These are phyloP conservation scores for Dexiosoma caninum DNA, from an alignment of 2,888 invertebrate genomes.

Conservation along the genomic window DNA sequence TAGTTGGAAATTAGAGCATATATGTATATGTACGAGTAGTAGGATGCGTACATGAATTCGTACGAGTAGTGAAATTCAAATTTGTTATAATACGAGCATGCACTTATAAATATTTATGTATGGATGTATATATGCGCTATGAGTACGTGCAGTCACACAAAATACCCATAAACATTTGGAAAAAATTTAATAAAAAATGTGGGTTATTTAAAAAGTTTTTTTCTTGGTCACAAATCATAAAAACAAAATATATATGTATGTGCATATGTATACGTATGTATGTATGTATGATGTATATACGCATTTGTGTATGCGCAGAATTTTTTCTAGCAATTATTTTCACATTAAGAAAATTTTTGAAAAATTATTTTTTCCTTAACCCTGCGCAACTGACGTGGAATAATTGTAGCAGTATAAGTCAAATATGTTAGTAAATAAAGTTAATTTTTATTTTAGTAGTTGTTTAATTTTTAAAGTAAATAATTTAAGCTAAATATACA, in stretches of 20 bases:
- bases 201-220: constrained; percentile 18
- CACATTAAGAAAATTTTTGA: too few relatives aligned
- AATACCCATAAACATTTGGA: not conserved
- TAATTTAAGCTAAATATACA: too few relatives aligned
- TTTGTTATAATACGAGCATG: constrained; percentile 16
- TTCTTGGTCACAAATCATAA: constrained; percentile 5
- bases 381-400: too few relatives aligned
- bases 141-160: not conserved
- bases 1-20: not conserved
- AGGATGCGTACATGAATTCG: constrained; percentile 14
- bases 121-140: too few relatives aligned
- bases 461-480: too few relatives aligned
- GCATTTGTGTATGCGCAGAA: not conserved
- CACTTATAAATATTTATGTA: not conserved
- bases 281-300: too few relatives aligned
- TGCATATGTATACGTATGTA: not conserved
- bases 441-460: too few relatives aligned
- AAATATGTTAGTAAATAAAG: too few relatives aligned
- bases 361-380: too few relatives aligned
- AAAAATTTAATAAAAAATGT: constrained; percentile 4
- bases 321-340: too few relatives aligned
- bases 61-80: constrained; percentile 24
- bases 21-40: not conserved
- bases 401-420: too few relatives aligned
- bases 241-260: not conserved